A percentile compares a stretch with the other conserved stretches of the same genome.
phyloP scores from a whole-genome alignment of 2,797 vertebrate genomes.

The Lepidocolaptes lacrymiger region DNA sequence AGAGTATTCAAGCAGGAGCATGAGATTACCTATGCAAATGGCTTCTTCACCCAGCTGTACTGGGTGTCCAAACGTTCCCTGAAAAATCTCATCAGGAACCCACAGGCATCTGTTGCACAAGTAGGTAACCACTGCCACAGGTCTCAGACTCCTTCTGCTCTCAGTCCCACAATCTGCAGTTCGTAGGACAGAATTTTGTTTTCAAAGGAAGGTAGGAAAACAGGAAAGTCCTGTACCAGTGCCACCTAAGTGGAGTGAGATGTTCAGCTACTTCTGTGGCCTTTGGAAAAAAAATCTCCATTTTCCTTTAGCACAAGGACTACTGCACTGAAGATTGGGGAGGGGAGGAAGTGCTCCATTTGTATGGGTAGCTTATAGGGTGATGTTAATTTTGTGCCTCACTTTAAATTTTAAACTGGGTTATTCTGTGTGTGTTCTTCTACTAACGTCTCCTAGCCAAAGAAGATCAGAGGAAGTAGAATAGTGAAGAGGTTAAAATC shows the following conservation, averaged over 20 bases:
- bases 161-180: neutral
- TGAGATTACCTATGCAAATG: slow-evolving; percentile 71
- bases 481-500: neutral
- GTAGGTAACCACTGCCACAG: neutral
- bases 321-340: neutral
- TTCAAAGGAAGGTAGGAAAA: neutral
- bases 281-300: neutral
- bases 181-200: neutral
- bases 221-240: neutral
- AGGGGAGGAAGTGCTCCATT: neutral
- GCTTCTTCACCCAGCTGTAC: slow-evolving; percentile 67
- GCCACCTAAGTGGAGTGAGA: neutral
- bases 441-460: neutral
- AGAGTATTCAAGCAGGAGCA: neutral
- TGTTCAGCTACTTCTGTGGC: neutral
- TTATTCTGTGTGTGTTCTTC: neutral
- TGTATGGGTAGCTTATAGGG: neutral
- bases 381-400: neutral
- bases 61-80: slow-evolving; percentile 71
- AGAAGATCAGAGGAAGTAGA: neutral
- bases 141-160: neutral
- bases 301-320: neutral
- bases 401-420: neutral
- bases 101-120: slow-evolving; percentile 71
- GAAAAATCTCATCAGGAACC: slow-evolving; percentile 72